Evolutionary conservation across 2,797 vertebrate genomes (phyloP), one percentile per base, ranked within the genome.

Genomic region (Myiothlypis chrysogaster): DNA sequence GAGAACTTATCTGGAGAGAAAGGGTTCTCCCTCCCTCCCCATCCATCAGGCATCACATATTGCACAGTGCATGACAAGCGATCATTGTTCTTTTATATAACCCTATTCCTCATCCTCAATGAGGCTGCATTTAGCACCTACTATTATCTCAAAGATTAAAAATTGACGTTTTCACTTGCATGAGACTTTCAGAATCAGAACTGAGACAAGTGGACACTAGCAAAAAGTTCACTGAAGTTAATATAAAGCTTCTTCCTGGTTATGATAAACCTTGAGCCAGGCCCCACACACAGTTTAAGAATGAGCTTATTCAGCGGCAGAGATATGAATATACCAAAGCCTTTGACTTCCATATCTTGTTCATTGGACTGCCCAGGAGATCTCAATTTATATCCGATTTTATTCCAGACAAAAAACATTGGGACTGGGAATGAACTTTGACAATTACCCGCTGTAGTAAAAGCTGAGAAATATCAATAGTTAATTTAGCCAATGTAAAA

Each of bases 11-110:
- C 27, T 47, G 44, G 10, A 43, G 12, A 86, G n/a, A 44, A 65
- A 37, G 57, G 4, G 0, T 43, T 87, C 13, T 56, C 28, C 25
- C 14, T 53, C 19, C 21, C 12, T 63, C 28, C 3, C 7, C 10
- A 30, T 35, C 24, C 15, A 2, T 4, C 10, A 50, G n/a, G 9
- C 4, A 3, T 13, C 12, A 37, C 4, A 2, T 46, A 47, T 30
- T 15, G 15, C 27, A 32, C 0, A 2, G 35, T 2, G 0, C 14
- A 12, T 2, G 17, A 35, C 19, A 14, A 22, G 6, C 7, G 4
- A 12, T 46, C 60, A 14, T 41, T 73, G 5, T 4, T 66, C 14
- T 34, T 53, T 50, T 39, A 3, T 14, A 30, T 8, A 87, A 6
- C 7, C 9, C 9, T 50, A 1, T 17, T 68, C 18, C 10, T 8